phyloP scores from a whole-genome alignment of 2,113 vertebrate species.

The Myrmophylax atrothorax region DNA sequence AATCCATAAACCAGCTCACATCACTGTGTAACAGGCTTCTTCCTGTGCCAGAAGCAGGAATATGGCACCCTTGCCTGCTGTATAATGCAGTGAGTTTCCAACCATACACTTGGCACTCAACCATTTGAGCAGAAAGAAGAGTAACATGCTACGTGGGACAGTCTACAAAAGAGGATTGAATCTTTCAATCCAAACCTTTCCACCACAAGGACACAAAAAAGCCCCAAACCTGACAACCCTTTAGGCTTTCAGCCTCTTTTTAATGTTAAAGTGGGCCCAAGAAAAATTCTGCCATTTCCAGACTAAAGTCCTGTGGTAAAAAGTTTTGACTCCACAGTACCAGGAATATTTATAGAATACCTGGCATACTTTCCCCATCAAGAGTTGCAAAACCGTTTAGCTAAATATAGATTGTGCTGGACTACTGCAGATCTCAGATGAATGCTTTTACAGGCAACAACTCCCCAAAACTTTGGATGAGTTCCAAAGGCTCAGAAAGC shows the following conservation, averaged over 20 bases:
- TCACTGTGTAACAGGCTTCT: neutral
- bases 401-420: constrained; percentile 65
- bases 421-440: constrained; percentile 43
- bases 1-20: neutral
- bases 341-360: constrained; percentile 30
- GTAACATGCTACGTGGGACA: neutral
- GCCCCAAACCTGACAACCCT: neutral
- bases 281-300: neutral
- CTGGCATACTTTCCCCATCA: constrained; percentile 62
- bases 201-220: neutral
- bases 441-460: constrained; percentile 31
- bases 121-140: neutral
- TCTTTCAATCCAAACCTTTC: neutral
- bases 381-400: constrained; percentile 57
- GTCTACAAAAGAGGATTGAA: neutral
- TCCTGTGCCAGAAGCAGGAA: neutral
- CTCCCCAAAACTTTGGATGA: neutral
- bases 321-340: neutral
- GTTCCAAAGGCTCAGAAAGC: constrained; percentile 30
- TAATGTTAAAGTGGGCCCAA: neutral
- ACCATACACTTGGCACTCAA: neutral
- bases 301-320: neutral
- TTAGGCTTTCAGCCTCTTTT: neutral
- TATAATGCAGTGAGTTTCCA: neutral
- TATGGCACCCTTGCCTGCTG: neutral